Percentiles rank a stretch among this genome's conserved stretches.
phyloP scores from a whole-genome alignment of 2,113 vertebrate species.

The Melanocharis versteri region DNA sequence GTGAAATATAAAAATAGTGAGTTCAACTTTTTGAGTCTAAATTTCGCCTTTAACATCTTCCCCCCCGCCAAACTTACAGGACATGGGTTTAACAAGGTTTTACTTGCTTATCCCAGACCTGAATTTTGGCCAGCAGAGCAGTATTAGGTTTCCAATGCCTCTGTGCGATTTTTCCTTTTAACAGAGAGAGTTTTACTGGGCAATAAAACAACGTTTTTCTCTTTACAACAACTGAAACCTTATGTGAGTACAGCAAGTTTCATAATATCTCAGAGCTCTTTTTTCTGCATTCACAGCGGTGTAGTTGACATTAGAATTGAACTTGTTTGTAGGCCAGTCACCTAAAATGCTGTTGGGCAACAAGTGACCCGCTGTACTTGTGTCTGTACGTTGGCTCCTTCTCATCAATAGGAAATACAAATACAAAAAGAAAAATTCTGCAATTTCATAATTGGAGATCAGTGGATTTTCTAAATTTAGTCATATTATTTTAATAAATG shows the following conservation, averaged over 20 bases:
- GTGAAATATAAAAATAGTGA: not conserved
- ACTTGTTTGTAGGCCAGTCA: not conserved
- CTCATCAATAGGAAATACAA: not conserved
- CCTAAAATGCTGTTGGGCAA: not conserved
- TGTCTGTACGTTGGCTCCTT: not conserved
- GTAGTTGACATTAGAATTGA: not conserved
- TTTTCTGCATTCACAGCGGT: not conserved
- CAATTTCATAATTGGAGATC: not conserved
- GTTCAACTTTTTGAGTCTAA: not conserved
- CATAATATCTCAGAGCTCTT: not conserved
- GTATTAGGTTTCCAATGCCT: not conserved
- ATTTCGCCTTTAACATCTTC: not conserved
- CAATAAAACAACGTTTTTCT: not conserved
- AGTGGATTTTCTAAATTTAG: not conserved
- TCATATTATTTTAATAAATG: not conserved
- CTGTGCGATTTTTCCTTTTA: not conserved
- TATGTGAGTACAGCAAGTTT: not conserved
- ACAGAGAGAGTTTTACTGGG: not conserved
- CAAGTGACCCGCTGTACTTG: not conserved
- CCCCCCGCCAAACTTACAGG: accelerated
- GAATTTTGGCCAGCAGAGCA: not conserved
- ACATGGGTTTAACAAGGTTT: not conserved
- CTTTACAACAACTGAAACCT: not conserved
- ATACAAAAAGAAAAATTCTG: not conserved
- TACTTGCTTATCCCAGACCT: not conserved